Base-by-base conservation (phyloP, 1,140 invertebrate species). In the Sinonovacula constricta region DNA sequence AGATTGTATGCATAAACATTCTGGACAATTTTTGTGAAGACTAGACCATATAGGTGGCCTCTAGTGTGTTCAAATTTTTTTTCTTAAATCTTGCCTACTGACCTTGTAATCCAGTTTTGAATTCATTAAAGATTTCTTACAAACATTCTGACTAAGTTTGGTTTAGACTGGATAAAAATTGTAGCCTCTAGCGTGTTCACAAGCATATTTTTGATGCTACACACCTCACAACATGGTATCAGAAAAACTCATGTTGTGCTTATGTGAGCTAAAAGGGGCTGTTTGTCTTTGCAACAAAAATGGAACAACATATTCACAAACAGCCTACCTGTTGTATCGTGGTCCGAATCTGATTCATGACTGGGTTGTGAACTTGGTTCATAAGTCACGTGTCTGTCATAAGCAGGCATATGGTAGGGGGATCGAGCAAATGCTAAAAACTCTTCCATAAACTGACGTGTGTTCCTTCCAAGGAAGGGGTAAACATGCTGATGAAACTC, bases 361-460 rank as follows among this genome's bases (percentile, higher is more conserved):
- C 83, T 72, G 36, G 83, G 77, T 5, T 86, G 74, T 5, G 77
- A 53, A 51, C 69, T 65, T 1, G 74, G 81, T 49, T 82, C 70
- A 85, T 93, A 93, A 22, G 88, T 76, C 18, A 89, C 89, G 68
- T 89, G 82, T 30, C 83, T 69, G 79, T 93, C 92, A 85, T 92
- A 93, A 2, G 94, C 95, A 59, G 94, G 91, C 92, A 98, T 94
- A 85, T 97, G 96, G 88, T 94, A 96, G 0, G 95, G 95, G 10
- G 95, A 96, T 31, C 94, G 93, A 49, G 97, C 96, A 92, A 96
- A 99, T 88, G 94, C 94, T 79, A 95, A 94, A 75, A 98, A 93
- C 88, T 99, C 97, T 85, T 98, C 96, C 45, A 96, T 92, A 90
- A 99, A 98, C 88, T 97, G 96, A 22, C 86, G 74, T 18, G 92